phyloP scores from a whole-genome alignment of 2,888 invertebrate genomes.

The Meghimatium bilineatum region DNA sequence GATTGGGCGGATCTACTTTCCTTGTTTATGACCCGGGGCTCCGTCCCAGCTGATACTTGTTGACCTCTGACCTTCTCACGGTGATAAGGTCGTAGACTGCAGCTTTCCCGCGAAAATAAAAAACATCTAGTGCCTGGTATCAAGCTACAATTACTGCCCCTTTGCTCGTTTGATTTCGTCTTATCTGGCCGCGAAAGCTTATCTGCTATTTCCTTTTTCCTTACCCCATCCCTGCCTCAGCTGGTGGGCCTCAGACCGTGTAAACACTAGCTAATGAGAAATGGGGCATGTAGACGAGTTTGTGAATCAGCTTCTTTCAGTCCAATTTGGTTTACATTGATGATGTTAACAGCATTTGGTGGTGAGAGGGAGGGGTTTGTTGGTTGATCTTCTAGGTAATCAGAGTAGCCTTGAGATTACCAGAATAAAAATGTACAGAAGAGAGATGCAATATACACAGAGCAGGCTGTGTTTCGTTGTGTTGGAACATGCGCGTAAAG shows the following conservation, averaged over 20 bases:
- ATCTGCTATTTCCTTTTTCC: slow-evolving; percentile 20
- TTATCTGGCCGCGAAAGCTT: slow-evolving; percentile 34
- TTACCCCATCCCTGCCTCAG: slow-evolving; percentile 7
- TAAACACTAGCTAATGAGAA: slow-evolving; percentile 47
- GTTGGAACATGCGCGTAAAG: too few species aligned
- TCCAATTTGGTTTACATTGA: not conserved
- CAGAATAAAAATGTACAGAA: not conserved
- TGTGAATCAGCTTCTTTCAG: slow-evolving; percentile 27
- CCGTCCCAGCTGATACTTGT: slow-evolving; percentile 47
- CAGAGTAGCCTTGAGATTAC: slow-evolving; percentile 1
- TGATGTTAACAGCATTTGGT: not conserved
- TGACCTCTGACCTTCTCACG: slow-evolving; percentile 49
- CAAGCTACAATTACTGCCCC: slow-evolving; percentile 46
- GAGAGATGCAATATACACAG: not conserved
- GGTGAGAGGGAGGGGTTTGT: not conserved
- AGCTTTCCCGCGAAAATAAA: slow-evolving; percentile 43
- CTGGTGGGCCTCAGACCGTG: slow-evolving; percentile 28
- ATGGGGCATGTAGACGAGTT: not conserved
- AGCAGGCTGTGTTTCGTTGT: too few species aligned
- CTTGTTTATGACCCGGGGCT: slow-evolving; percentile 42
- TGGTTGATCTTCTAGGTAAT: not conserved
- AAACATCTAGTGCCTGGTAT: slow-evolving; percentile 28
- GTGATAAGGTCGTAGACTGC: slow-evolving; percentile 45
- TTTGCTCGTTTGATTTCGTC: slow-evolving; percentile 33
- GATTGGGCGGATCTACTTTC: slow-evolving; percentile 28